Conservation (phyloP, 2,888 invertebrate genomes). For the Mystacides longicornis region DNA sequence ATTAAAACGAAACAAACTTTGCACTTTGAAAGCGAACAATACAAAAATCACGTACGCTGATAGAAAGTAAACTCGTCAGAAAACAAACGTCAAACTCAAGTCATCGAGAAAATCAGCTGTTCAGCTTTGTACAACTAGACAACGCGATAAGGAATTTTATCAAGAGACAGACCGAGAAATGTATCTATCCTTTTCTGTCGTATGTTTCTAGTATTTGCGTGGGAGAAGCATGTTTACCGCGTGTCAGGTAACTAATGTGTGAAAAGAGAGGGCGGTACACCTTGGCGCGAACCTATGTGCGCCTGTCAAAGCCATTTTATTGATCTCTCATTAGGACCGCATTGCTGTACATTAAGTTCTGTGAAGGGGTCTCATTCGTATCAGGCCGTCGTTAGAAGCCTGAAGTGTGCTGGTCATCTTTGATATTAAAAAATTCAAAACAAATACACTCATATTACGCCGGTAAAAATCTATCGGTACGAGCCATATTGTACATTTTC, state of each 20-base stretch:
- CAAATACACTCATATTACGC: neutral
- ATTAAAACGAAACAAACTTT: neutral
- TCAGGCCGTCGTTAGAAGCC: constrained; percentile 16
- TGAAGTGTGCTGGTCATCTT: constrained; percentile 14
- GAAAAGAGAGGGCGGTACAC: constrained; percentile 18
- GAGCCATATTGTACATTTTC: constrained; percentile 17
- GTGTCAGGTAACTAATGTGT: constrained; percentile 11
- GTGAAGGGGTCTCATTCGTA: constrained; percentile 20
- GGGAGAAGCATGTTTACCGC: constrained; percentile 6
- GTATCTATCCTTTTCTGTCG: constrained; percentile 15
- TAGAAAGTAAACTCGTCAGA: neutral
- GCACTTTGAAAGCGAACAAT: neutral
- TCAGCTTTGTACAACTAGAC: constrained; percentile 12
- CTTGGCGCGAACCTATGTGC: constrained; percentile 19
- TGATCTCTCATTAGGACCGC: constrained; percentile 47
- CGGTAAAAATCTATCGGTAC: constrained; percentile 6
- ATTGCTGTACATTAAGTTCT: constrained; percentile 49
- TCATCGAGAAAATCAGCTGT: constrained; percentile 25
- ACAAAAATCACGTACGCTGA: constrained; percentile 11
- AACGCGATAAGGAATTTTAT: constrained; percentile 10
- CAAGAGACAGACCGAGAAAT: neutral
- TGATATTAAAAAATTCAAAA: constrained; percentile 8
- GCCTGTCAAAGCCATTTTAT: constrained; percentile 36
- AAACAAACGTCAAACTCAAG: neutral
- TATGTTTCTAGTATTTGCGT: constrained; percentile 1